Percentiles rank a stretch among this genome's conserved stretches.
phyloP scores from a whole-genome alignment of 2,113 vertebrate genomes.

The Plecotus auritus region DNA sequence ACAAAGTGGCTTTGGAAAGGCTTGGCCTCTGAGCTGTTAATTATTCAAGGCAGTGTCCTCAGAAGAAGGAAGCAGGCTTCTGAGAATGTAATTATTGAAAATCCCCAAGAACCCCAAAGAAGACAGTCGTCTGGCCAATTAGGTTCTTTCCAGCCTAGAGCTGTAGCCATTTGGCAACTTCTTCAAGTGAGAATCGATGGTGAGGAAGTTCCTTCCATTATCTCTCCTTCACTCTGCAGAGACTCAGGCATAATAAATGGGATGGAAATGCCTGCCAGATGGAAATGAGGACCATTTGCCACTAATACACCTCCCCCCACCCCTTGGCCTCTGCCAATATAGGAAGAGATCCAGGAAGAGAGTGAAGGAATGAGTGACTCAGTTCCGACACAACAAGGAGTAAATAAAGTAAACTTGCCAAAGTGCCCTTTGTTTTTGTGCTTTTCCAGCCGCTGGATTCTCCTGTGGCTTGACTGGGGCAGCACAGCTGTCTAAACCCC shows the following conservation, averaged over 20 bases:
- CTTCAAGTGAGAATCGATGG: conserved; percentile 70
- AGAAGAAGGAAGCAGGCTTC: conserved; percentile 47
- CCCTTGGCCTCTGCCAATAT: background rate
- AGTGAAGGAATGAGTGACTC: background rate
- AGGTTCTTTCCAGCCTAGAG: background rate
- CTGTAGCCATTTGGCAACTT: conserved; percentile 59
- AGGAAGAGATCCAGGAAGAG: background rate
- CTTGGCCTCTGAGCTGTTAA: conserved; percentile 46
- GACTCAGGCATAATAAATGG: conserved; percentile 64
- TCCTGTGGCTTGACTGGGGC: background rate
- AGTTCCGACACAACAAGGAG: background rate
- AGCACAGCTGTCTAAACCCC: background rate
- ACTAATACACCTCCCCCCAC: background rate
- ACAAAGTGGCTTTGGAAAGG: background rate
- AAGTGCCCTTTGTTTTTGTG: background rate
- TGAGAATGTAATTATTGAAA: conserved; percentile 39
- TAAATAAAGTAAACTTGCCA: background rate
- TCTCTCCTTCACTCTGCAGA: conserved; percentile 61
- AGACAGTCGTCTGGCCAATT: background rate
- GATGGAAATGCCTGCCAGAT: conserved; percentile 40
- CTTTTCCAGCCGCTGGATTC: background rate
- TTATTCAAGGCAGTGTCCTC: conserved; percentile 54
- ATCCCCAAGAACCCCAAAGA: conserved; percentile 34
- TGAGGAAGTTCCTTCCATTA: conserved; percentile 60
- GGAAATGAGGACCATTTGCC: conserved; percentile 57